Conservation (phyloP, 2,797 vertebrate species). For the Pygocentrus nattereri region DNA sequence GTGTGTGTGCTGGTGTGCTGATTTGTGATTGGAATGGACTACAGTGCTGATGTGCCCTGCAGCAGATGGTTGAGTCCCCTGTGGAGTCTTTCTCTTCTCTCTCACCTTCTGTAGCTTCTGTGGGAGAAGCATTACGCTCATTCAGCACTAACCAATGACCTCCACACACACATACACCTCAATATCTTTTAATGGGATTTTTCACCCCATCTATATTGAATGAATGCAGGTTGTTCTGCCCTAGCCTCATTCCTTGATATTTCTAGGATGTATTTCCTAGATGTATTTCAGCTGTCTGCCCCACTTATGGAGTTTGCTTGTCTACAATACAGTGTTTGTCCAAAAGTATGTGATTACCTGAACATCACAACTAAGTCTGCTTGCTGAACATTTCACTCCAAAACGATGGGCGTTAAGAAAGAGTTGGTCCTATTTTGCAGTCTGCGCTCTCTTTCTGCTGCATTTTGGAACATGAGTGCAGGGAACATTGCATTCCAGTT, state of each 20-base stretch:
- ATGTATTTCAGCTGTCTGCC: background rate
- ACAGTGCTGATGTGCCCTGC: conserved; percentile 67
- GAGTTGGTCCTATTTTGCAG: background rate
- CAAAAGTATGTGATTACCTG: background rate
- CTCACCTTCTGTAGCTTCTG: conserved; percentile 67
- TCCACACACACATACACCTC: conserved; percentile 2
- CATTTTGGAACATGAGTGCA: no score
- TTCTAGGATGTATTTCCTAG: no score
- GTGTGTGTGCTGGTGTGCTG: conserved; percentile 33
- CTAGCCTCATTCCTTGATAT: background rate
- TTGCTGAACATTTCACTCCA: background rate
- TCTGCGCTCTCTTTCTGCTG: background rate
- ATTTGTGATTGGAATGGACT: conserved; percentile 50
- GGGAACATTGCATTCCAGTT: background rate
- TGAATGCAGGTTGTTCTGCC: background rate
- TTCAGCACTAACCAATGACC: conserved; percentile 59
- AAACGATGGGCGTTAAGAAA: no score
- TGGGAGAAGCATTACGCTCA: conserved; percentile 65
- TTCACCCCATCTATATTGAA: background rate
- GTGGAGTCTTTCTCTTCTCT: conserved; percentile 64
- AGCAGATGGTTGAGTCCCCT: conserved; percentile 71
- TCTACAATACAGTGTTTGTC: background rate
- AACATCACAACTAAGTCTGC: background rate
- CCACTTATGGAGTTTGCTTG: background rate
- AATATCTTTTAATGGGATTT: background rate